Evolutionary conservation across 2,888 invertebrate genomes (phyloP).

Genomic region (Parelbella ahira): DNA sequence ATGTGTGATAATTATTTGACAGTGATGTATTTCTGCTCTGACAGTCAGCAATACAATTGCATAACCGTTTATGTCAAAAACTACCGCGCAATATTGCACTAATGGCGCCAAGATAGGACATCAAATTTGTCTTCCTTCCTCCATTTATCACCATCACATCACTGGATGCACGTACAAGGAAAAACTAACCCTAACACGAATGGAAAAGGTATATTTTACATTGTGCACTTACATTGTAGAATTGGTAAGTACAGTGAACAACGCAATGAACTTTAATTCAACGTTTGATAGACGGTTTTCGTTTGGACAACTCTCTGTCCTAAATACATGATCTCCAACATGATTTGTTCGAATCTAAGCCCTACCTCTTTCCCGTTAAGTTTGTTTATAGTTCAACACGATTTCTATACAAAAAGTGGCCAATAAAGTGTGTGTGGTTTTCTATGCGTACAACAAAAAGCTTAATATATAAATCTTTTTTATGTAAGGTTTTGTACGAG

Average conservation of each 20-base stretch:
- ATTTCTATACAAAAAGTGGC: too few species aligned
- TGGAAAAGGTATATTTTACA: too few species aligned
- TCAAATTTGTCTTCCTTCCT: conserved; percentile 59
- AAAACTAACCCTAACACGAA: conserved; percentile 11
- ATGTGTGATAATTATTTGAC: too few species aligned
- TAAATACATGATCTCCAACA: neutral
- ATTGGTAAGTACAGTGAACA: neutral
- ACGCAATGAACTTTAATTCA: conserved; percentile 13
- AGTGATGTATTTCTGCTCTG: conserved; percentile 1
- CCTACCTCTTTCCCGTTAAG: too few species aligned
- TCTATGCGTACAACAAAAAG: too few species aligned
- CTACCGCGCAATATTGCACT: conserved; percentile 24
- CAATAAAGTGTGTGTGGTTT: too few species aligned
- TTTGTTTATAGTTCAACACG: too few species aligned
- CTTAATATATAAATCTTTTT: too few species aligned
- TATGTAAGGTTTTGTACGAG: too few species aligned
- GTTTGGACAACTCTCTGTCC: neutral
- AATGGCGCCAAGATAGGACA: conserved; percentile 41
- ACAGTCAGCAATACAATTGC: conserved; percentile 14
- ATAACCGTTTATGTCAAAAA: conserved; percentile 23
- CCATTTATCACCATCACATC: conserved; percentile 48
- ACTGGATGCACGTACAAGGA: neutral
- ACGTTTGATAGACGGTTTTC: conserved; percentile 18
- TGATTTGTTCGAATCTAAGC: neutral
- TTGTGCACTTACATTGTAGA: too few species aligned